phyloP scores from a whole-genome alignment of 2,888 invertebrate genomes.

The Erpobdella octoculata region DNA sequence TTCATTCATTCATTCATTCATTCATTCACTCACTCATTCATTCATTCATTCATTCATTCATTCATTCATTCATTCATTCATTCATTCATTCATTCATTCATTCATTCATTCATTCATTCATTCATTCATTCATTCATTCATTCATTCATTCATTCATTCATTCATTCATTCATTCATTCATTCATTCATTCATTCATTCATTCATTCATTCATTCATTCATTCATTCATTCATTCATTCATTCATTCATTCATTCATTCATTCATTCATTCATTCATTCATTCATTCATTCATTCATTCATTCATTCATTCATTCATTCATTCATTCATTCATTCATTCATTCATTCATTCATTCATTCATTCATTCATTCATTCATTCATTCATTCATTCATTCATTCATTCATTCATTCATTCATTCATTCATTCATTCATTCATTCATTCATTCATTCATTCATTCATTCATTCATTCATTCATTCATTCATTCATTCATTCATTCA shows the following conservation, averaged over 20 bases:
- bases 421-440: too few species aligned
- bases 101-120: not conserved
- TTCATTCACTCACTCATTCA: not conserved
- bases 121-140: not conserved
- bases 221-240: constrained; percentile 1
- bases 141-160: not conserved
- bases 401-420: not conserved
- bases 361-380: not conserved
- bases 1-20: not conserved
- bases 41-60: not conserved
- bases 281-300: not conserved
- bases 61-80: not conserved
- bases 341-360: not conserved
- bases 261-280: not conserved
- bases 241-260: too few species aligned
- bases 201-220: not conserved
- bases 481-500: not conserved
- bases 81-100: not conserved
- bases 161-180: not conserved
- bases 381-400: not conserved
- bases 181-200: not conserved
- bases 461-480: not conserved
- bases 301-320: not conserved
- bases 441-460: not conserved
- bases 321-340: not conserved